These are phyloP conservation scores for Dascyllus trimaculatus DNA, from an alignment of 2,113 vertebrate genomes.

Conservation along the genomic window DNA sequence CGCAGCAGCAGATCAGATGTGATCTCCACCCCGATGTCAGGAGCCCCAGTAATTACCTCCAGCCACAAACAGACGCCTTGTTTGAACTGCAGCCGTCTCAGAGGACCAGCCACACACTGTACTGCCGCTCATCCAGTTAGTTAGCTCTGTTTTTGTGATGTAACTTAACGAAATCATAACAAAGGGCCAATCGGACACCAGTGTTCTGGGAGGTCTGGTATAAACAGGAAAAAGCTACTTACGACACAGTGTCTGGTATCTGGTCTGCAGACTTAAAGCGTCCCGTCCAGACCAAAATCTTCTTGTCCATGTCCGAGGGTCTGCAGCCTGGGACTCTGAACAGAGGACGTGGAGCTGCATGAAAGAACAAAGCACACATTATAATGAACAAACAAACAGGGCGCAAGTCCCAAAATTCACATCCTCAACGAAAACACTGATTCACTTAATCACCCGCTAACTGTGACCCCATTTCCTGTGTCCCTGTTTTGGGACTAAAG, in stretches of 20 bases:
- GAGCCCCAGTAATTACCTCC: constrained; percentile 60
- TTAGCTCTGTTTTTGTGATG: constrained; percentile 41
- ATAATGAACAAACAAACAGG: constrained; percentile 17
- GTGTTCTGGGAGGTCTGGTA: constrained; percentile 50
- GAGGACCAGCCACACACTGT: background rate
- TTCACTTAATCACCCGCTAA: constrained; percentile 12
- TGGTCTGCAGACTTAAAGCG: constrained; percentile 91
- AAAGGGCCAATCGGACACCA: constrained; percentile 22
- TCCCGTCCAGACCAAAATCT: constrained; percentile 90
- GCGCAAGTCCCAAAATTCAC: background rate
- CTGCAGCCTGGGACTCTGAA: constrained; percentile 87
- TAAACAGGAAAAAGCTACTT: constrained; percentile 86
- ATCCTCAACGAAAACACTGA: background rate
- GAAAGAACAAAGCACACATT: constrained; percentile 2
- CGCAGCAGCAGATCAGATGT: constrained; percentile 52
- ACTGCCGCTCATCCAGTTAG: constrained; percentile 35
- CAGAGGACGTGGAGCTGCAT: constrained; percentile 33
- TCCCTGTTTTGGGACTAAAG: constrained; percentile 25
- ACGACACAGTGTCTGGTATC: constrained; percentile 93
- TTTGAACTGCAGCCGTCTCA: constrained; percentile 55
- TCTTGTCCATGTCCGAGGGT: constrained; percentile 88
- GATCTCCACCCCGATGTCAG: constrained; percentile 54
- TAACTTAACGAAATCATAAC: constrained; percentile 48
- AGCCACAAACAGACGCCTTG: constrained; percentile 38
- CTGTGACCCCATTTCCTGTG: constrained; percentile 44